Evolutionary conservation across 2,113 vertebrate species (phyloP).

Genomic region (Mirza zaza): DNA sequence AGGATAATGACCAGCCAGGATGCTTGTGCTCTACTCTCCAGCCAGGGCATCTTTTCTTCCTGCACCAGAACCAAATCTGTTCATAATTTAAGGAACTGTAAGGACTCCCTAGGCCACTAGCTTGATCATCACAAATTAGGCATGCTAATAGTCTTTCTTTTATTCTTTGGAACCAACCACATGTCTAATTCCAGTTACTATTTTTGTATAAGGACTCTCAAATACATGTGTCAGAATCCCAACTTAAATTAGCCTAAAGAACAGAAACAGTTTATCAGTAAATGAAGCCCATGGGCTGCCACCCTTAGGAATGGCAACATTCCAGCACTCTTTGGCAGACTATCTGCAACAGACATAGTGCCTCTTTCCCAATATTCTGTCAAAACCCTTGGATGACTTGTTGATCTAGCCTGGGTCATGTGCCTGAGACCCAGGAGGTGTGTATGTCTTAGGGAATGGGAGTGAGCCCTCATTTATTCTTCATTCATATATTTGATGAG

Average conservation of each 20-base stretch:
- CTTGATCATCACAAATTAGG: neutral
- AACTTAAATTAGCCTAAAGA: constrained; percentile 47
- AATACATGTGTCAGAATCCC: constrained; percentile 10
- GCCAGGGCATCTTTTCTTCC: neutral
- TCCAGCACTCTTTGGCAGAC: neutral
- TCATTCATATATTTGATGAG: neutral
- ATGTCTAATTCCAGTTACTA: constrained; percentile 15
- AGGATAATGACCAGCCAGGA: neutral
- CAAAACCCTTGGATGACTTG: constrained; percentile 11
- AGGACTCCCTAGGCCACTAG: constrained; percentile 13
- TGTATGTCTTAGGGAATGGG: neutral
- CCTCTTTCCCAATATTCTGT: constrained; percentile 3
- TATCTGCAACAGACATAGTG: neutral
- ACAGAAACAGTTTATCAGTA: constrained; percentile 23
- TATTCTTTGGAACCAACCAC: constrained; percentile 25
- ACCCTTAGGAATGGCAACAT: constrained; percentile 17
- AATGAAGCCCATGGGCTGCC: neutral
- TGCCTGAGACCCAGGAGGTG: constrained; percentile 23
- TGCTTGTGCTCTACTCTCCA: constrained; percentile 22
- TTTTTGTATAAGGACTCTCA: constrained; percentile 47
- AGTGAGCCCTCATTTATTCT: neutral
- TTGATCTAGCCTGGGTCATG: neutral
- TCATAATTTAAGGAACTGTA: neutral
- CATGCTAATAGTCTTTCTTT: constrained; percentile 38
- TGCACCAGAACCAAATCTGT: neutral